Evolutionary conservation across 30 jellyfish, hydroid and myxozoan species (phyloP), one percentile per base, ranked within the genome.

Genomic region (Aurelia sp.): DNA sequence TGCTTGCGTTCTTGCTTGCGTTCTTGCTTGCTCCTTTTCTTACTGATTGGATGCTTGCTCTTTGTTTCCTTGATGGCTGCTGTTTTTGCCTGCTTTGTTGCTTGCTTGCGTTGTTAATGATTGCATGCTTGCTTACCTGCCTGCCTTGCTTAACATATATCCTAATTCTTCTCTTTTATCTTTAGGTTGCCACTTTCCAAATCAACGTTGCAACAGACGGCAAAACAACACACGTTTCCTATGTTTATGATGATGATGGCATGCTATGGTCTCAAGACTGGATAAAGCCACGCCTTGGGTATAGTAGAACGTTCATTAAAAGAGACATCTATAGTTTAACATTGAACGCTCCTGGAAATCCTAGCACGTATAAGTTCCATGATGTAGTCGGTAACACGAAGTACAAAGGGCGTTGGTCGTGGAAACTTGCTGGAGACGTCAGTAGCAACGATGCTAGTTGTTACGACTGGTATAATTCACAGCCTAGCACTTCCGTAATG

Each of bases 141-240:
- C 9, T 44, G 16, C 55, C 7, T 44, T 44, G 51, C 10, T 40
- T 40, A 40, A 40, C 51, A 0, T 40, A 4, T 44, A 44, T 44
- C 55, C 55, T 44, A 44, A 44, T 5, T 44, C 15, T 44, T 2
- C 55, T 44, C 9, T 8, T 44, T 8, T 5, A 5, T 33, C 53
- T 62, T 5, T 52, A 78, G 89, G 48, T 38, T 63, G 94, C 65
- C 87, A 57, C 88, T 24, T 85, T 85, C 62, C 94, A 85, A 85
- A 72, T 72, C 71, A 63, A 44, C 53, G 52, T 85, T 10, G 85
- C 85, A 16, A 85, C 87, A 8, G 80, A 85, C 74, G 88, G 88
- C 13, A 41, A 12, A 38, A 31, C 87, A 35, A 71, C 94, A n/a
- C 66, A 74, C 31, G 82, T 74, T 2, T 44, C 80, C 13, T 71